Conservation (phyloP, 2,113 vertebrate species). For the Phylloscopus trochiloides region DNA sequence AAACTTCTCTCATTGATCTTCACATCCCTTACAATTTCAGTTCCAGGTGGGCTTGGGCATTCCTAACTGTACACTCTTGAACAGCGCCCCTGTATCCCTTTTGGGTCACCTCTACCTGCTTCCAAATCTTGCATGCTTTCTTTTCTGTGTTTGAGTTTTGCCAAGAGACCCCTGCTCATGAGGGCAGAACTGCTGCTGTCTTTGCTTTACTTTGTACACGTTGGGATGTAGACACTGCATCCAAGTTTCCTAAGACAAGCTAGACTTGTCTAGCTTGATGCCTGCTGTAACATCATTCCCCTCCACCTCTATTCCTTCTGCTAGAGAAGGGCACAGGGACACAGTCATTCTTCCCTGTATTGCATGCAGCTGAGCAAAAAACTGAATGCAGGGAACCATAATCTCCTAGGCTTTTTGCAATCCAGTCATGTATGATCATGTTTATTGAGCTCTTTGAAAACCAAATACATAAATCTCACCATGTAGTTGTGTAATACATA, state of each 20-base stretch:
- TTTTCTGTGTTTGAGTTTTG: not conserved
- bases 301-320: not conserved
- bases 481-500: not conserved
- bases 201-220: not conserved
- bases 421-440: not conserved
- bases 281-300: not conserved
- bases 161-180: not conserved
- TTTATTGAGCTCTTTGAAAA: conserved; percentile 11
- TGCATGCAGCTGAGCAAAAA: not conserved
- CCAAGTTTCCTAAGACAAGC: not conserved
- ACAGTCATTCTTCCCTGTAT: not conserved
- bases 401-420: not conserved
- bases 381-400: not conserved
- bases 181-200: not conserved
- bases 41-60: not conserved
- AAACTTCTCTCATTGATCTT: not conserved
- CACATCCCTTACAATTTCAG: not conserved
- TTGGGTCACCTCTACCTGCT: not conserved
- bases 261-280: not conserved
- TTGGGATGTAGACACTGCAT: not conserved
- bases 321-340: not conserved
- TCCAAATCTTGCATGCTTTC: not conserved
- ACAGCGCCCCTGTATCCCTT: not conserved
- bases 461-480: not conserved
- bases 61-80: not conserved